phyloP scores from a whole-genome alignment of 2,113 vertebrate species.

The Columbina picui region DNA sequence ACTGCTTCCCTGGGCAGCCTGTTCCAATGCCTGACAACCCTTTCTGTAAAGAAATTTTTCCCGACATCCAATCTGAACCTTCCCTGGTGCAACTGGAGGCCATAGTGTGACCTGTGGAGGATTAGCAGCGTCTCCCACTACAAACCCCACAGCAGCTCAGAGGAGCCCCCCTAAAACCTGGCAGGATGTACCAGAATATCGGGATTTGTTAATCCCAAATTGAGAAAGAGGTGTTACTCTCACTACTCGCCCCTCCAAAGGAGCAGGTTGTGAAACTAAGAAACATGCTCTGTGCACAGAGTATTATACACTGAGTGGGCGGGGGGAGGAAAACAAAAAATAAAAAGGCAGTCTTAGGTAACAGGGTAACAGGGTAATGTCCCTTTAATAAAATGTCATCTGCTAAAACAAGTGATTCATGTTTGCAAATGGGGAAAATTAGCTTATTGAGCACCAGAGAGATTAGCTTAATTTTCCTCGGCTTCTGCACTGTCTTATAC shows the following conservation, averaged over 20 bases:
- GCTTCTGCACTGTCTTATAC: background rate
- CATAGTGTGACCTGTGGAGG: background rate
- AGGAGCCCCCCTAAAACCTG: background rate
- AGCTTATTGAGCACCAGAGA: background rate
- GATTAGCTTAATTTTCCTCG: background rate
- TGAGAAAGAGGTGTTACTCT: background rate
- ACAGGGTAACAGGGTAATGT: background rate
- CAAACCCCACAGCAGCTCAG: background rate
- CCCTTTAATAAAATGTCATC: background rate
- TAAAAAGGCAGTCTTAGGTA: background rate
- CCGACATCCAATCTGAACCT: no score
- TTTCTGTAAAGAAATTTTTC: no score
- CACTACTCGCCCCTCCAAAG: background rate
- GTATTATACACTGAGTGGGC: background rate
- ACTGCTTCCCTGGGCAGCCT: no score
- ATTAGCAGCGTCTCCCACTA: background rate
- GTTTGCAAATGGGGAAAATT: background rate
- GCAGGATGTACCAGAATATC: background rate
- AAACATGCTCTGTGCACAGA: background rate
- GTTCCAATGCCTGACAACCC: no score
- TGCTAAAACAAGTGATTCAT: background rate
- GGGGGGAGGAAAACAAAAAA: no score
- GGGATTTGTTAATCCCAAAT: background rate
- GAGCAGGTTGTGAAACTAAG: background rate
- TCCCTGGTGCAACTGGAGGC: no score